Base-by-base conservation (phyloP, 2,113 vertebrate species). In the Tympanuchus pallidicinctus region DNA sequence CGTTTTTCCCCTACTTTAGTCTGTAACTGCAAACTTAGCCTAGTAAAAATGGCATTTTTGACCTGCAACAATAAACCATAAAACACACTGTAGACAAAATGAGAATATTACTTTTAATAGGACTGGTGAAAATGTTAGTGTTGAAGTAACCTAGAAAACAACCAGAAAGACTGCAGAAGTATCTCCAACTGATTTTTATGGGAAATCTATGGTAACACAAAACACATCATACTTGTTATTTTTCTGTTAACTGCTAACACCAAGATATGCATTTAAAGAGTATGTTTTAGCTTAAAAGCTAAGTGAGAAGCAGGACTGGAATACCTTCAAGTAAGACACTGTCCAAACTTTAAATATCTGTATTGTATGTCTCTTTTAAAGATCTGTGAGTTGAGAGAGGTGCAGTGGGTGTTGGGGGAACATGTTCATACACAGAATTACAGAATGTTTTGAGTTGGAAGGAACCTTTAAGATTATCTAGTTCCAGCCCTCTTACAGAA, bases 11-110 rank as follows among this genome's bases (percentile, higher is more conserved):
- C 30, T 84, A 17, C 34, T 96, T 86, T 52, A 72, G 34, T 77
- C 56, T 88, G 12, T 86, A 92, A 83, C 69, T 89, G 52, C 82
- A 84, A 47, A 76, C 86, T 75, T 90, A 70, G 54, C 38, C 27
- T 85, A 92, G 92, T 79, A 84, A 94, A 93, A 93, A 57, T 25
- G 63, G 7, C 48, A 65, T 63, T 94, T 96, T 89, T 91, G 59
- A 87, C 71, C 63, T 89, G 63, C 73, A 25, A 75, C 84, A 63
- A 67, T 93, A 76, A 89, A 79, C 59, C 70, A 30, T 79, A 82
- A 92, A 89, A 85, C 65, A 19, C 14, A n/a, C 54, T 66, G 43
- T 87, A 40, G 54, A 66, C 59, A 73, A 89, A 93, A 88, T 65
- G 59, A 84, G 57, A 64, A 40, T 90, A 59, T 82, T 80, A 21